Evolutionary conservation across 2,888 invertebrate species (phyloP), one percentile per base, ranked within the genome.

Genomic region (Cenopis cana): DNA sequence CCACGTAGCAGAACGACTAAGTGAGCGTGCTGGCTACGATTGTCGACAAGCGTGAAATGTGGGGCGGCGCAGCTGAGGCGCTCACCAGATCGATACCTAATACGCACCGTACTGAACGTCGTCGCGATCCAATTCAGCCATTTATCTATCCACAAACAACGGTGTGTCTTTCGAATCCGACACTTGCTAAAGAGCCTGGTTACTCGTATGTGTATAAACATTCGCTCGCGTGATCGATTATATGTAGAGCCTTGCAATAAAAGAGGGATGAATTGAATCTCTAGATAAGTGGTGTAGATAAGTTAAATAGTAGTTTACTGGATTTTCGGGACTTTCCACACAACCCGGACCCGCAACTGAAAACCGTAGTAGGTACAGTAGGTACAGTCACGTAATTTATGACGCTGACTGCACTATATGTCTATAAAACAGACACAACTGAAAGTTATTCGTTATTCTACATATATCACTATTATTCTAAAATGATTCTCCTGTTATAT

Each of bases 31-130:
- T 85, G 81, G 81, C 79, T 81, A 82, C 83, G 83, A 86, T 87
- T 85, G 82, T 84, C 84, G 86, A 82, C 84, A 79, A 85, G 85
- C 87, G 87, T 87, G 84, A 89, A 91, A 91, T 91, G 89, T 90
- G 87, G 89, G 85, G 83, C 88, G 86, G 85, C 87, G 85, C 84
- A 86, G 85, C 85, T 87, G 85, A 89, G 84, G 85, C 88, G 83
- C 82, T 87, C 87, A 82, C 84, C 81, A 87, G 89, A 91, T 91
- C 90, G 90, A 92, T 92, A 90, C 88, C 85, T 86, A 88, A 90
- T 90, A 91, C 91, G 88, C 88, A 84, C 80, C 87, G 87, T 85
- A 87, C 87, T 87, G 83, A 87, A 89, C 88, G 85, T 82, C 83
- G 81, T 80, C 81, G 87, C 85, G 85, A 82, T 87, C 86, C 85